Conservation (phyloP, 2,888 invertebrate species). For the Caenorhabditis japonica region DNA sequence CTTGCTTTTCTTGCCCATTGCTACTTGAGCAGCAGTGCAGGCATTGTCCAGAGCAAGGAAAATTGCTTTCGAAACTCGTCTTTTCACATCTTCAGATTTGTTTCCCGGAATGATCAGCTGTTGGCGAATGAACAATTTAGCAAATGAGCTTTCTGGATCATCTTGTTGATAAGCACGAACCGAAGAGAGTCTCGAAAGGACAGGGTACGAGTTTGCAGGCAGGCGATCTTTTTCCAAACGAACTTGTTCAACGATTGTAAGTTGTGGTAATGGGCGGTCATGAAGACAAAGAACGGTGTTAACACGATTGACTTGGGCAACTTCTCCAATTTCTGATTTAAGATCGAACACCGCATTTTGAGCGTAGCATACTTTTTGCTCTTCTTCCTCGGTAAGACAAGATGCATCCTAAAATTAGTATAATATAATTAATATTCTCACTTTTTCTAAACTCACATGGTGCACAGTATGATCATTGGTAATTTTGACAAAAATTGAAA, state of each 20-base stretch:
- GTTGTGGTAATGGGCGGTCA: constrained; percentile 47
- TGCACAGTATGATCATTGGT: constrained; percentile 27
- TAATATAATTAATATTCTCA: background rate
- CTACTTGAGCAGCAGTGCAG: constrained; percentile 53
- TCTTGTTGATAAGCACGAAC: constrained; percentile 62
- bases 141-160: constrained; percentile 57
- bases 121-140: constrained; percentile 62
- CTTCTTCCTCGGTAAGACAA: constrained; percentile 45
- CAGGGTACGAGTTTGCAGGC: constrained; percentile 57
- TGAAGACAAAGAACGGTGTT: constrained; percentile 50
- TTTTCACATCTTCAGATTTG: constrained; percentile 43
- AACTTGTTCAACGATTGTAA: constrained; percentile 50
- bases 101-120: constrained; percentile 45
- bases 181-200: constrained; percentile 58
- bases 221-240: constrained; percentile 73
- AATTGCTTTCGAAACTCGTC: constrained; percentile 17
- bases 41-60: constrained; percentile 45
- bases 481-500: constrained; percentile 51
- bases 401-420: constrained; percentile 43
- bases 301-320: constrained; percentile 29
- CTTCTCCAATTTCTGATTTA: constrained; percentile 13
- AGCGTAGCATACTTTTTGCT: constrained; percentile 38
- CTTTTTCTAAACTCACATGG: constrained; percentile 13
- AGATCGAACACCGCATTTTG: constrained; percentile 35
- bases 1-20: constrained; percentile 43